Evolutionary conservation across 2,797 vertebrate genomes (phyloP), one percentile per base, ranked within the genome.

Genomic region (Pachyuromys duprasi): DNA sequence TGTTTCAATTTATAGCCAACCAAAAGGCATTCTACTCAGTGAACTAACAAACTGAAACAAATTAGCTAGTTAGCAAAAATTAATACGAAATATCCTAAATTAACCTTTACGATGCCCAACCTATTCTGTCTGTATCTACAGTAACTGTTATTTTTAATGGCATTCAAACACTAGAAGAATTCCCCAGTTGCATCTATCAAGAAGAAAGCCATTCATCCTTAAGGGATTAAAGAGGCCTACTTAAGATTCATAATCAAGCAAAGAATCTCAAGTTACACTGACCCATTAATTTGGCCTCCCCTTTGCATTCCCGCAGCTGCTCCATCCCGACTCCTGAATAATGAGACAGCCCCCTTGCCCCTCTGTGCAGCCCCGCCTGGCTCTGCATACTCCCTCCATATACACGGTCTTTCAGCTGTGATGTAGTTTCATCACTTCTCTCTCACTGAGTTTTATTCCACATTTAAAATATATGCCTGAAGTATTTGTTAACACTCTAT

Each of bases 231-330:
- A 4, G 15, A 80, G 42, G 75, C 53, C 55, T 95, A 57, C 8
- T 93, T 1, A 88, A 95, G 86, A 88, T 93, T 90, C 60, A 95
- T 3, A 97, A 96, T 95, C 97, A 96, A 82, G 82, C 28, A 75
- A 93, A 91, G 62, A 94, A n/a, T 67, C 26, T 96, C 36, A 36
- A 93, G 96, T 97, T 96, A 94, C 70, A 91, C 39, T n/a, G 65
- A 88, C 67, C 65, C 62, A 86, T 84, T 95, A 95, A 94, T 95
- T 87, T 86, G 87, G 86, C 20, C 89, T 94, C 86, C 39, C 65
- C 33, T 96, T 14, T 82, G 89, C 60, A 80, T 5, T 20, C 78
- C 4, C 0, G 9, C 94, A 93, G 96, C 79, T 45, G 36, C 70
- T 90, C 91, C 87, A 28, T 26, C 94, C 74, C 75, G 33, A 75